Conservation (phyloP, 1,140 invertebrate genomes). For the Drosophila repletoides region DNA sequence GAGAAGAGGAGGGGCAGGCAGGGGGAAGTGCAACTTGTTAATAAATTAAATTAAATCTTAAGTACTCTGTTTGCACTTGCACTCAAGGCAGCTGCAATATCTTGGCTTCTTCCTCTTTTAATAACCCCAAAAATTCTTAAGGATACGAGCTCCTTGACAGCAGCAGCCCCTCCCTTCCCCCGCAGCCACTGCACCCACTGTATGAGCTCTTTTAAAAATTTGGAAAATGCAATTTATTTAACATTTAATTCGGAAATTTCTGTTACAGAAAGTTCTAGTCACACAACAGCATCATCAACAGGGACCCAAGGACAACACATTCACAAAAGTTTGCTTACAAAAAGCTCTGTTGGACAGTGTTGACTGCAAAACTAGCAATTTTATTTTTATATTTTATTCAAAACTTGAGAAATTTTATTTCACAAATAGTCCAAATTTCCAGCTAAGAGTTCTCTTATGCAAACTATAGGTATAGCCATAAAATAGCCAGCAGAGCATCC, state of each 20-base stretch:
- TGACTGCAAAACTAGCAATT: no score
- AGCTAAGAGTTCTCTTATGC: no score
- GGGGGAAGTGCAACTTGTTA: slow-evolving; percentile 33
- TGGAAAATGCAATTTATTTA: slow-evolving; percentile 47
- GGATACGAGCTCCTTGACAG: background rate
- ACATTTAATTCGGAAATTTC: slow-evolving; percentile 51
- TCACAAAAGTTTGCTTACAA: slow-evolving; percentile 12
- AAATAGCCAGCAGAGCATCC: no score
- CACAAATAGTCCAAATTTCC: no score
- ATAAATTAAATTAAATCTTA: slow-evolving; percentile 62
- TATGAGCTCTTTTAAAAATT: slow-evolving; percentile 30
- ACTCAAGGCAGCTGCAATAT: slow-evolving; percentile 1
- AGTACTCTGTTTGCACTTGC: slow-evolving; percentile 14
- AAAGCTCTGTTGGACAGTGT: no score
- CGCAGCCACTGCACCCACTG: background rate
- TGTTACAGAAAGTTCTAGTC: slow-evolving; percentile 13
- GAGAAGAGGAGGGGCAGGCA: background rate
- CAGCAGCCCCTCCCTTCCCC: no score
- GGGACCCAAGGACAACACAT: slow-evolving; percentile 5
- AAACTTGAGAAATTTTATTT: no score
- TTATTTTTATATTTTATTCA: no score
- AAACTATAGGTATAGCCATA: no score
- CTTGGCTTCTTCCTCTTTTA: slow-evolving; percentile 10
- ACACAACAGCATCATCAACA: background rate
- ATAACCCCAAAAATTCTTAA: slow-evolving; percentile 27